Base-by-base conservation (phyloP, 2,888 invertebrate species). In the Platycheirus albimanus region DNA sequence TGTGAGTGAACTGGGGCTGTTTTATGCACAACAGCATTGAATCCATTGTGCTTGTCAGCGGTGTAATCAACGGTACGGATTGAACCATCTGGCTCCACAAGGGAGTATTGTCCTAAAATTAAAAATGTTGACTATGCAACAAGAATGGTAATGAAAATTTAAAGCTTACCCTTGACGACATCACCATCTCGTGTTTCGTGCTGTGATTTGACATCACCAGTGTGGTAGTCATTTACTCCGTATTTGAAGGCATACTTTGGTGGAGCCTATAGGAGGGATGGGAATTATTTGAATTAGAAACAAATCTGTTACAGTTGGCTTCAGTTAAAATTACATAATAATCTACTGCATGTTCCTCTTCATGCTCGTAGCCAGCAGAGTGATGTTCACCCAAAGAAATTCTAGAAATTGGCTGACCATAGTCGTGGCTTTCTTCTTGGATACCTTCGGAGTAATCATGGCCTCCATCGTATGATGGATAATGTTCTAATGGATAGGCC, bases 71-170 rank as follows among this genome's bases (percentile, higher is more conserved):
- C 91, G 38, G 95, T 95, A 85, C 95, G 92, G 83, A 95, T 94
- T 66, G 94, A 94, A 85, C 95, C 95, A 90, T 95, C 95, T 63
- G 95, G 94, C 90, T 95, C 95, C 85, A 94, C 94, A 87, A 94
- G 91, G 10, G 93, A 93, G 89, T 93, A 94, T 88, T 94, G 93
- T 28, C 91, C 89, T 88, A 69, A 85, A 77, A 51, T 0, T 17
- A 51, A 70, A 56, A n/a, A 52, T 36, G 13, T 5, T 1, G 3
- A 3, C 0, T 28, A 17, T 33, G 5, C 6, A 24, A 3, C 6
- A 24, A 4, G 24, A 24, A 15, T 0, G 11, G 10, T 11, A 20
- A n/a, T 20, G 47, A 10, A 2, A 10, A 19, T 0, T 4, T 0
- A 0, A 8, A 6, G 85, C 86, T 85, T 89, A 93, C 93, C 93